Evolutionary conservation across 1,140 invertebrate species (phyloP), one percentile per base, ranked within the genome.

Genomic region (Halesus radiatus): DNA sequence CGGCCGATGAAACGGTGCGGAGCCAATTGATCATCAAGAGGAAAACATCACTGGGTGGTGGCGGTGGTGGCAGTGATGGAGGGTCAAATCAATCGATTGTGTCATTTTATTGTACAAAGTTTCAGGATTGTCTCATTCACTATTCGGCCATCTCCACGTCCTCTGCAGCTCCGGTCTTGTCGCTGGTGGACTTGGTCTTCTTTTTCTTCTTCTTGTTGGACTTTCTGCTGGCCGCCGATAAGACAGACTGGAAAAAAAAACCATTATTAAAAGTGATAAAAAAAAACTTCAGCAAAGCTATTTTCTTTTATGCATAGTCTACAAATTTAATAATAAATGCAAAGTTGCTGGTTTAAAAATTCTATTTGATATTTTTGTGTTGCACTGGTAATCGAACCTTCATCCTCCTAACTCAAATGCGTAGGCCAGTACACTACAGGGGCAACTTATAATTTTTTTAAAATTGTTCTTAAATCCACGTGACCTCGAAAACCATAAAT

Each of bases 121-220:
- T 66, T 32, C 32, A 60, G 74, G 23, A 37, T 45, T 60, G 53
- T 76, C 18, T 54, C 54, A n/a, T 56, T 64, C 32, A 76, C 62
- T 75, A 79, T 62, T 73, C 78, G 4, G 78, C 72, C 53, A 23
- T 37, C 22, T 79, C 45, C 15, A 32, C 66, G 3, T 80, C 79
- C 26, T 76, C 79, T 7, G 53, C 79, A 37, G 76, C 73, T 6
- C 52, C 62, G 6, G 70, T 15, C 72, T 78, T 78, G 45, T 83
- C 79, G 1, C 53, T 29, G 6, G 81, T 20, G 8, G 82, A 74
- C 70, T 81, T 81, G 68, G 90, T 86, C 58, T 93, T 92, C 92
- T 93, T 93, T 91, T 95, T 97, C 92, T 96, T 97, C 93, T 96
- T 97, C 88, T 96, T 97, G 83, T 93, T 94, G 6, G 94, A 90